These are phyloP conservation scores for Sphecodes monilicornis DNA, from an alignment of 2,888 invertebrate genomes.

Conservation along the genomic window DNA sequence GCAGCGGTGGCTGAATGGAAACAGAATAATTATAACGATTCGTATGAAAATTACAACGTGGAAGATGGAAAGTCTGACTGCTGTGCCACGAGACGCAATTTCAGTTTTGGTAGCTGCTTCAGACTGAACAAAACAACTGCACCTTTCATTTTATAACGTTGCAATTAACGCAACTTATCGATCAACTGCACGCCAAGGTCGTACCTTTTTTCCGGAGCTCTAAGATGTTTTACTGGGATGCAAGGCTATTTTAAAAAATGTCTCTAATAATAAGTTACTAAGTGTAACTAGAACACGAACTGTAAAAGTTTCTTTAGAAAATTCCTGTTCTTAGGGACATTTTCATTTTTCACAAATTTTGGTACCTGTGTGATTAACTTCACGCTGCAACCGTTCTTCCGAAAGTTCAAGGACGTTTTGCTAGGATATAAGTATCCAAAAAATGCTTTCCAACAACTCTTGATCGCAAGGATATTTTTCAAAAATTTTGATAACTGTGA, in stretches of 20 bases:
- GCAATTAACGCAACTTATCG: neutral
- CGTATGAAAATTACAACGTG: constrained; percentile 19
- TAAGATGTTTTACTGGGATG: neutral
- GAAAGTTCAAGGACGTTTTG: too few species aligned
- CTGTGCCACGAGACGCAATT: neutral
- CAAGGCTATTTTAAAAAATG: neutral
- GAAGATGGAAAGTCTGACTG: constrained; percentile 25
- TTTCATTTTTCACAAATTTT: too few species aligned
- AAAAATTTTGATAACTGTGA: neutral
- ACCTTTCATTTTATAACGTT: neutral
- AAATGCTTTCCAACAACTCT: too few species aligned
- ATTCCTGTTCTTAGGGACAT: too few species aligned
- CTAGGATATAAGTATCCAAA: too few species aligned
- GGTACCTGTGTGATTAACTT: too few species aligned
- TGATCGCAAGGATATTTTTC: too few species aligned
- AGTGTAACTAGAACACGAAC: neutral
- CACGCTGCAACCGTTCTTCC: too few species aligned
- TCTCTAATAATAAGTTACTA: too few species aligned
- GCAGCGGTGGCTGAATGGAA: neutral
- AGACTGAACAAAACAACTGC: neutral
- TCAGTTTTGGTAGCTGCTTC: constrained; percentile 8
- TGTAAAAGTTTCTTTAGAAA: neutral
- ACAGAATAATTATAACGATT: constrained; percentile 39
- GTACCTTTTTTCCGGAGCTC: neutral
- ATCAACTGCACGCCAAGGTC: neutral